Evolutionary conservation across 2,888 invertebrate genomes (phyloP), one percentile per base, ranked within the genome.

Genomic region (Hirtodrosophila histrioides): DNA sequence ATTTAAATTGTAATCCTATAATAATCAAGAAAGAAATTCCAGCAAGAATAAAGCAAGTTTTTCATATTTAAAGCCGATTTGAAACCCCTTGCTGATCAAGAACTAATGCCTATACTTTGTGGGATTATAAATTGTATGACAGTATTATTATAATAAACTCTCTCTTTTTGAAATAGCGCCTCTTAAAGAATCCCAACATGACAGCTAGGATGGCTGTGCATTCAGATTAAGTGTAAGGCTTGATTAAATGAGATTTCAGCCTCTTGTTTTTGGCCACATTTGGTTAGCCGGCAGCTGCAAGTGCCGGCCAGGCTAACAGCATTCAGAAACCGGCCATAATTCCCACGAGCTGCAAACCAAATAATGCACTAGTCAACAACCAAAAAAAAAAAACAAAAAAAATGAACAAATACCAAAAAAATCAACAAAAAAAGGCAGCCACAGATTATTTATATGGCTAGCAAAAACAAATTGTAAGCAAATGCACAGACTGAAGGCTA

Each of bases 291-390:
- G 66, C 77, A 68, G 74, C 68, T 75, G 69, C 62, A 67, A 61
- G 56, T 74, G 69, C 53, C 53, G 64, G 50, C 56, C 41, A 51
- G 9, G 10, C 41, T 53, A 53, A 65, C 55, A 58, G 43, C 41
- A 56, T 33, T 40, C 46, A 64, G 23, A 76, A 74, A 76, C 83
- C 69, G 69, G 84, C 71, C 74, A 70, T 71, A 78, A 72, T 86
- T 85, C 83, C 86, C 78, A 82, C 86, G 80, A 73, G 54, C 69
- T 43, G 63, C 57, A 45, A 45, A 44, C 44, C 43, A 60, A 75
- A 39, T 40, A 78, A 27, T 53, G 55, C 36, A 41, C 35, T 29
- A 51, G 56, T 56, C 46, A 48, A 49, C 35, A 44, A 39, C n/a
- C n/a, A n/a, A 50, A 56, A 44, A 50, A 11, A 45, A 39, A 7